Conservation (phyloP, 2,113 vertebrate genomes). For the Syrmaticus mikado region DNA sequence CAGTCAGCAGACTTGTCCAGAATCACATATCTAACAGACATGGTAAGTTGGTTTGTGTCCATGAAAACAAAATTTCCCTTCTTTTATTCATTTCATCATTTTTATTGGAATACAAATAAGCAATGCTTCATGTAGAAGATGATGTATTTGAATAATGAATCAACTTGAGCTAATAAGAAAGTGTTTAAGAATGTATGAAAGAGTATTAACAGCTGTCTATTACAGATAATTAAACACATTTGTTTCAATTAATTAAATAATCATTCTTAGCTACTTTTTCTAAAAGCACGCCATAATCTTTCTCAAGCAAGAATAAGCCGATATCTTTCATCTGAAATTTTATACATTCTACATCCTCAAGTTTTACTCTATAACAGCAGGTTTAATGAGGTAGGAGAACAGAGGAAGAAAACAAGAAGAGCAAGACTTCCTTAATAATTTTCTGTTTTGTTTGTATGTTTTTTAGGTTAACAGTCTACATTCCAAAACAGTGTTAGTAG, state of each 20-base stretch:
- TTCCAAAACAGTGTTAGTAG: not conserved
- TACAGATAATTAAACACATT: not conserved
- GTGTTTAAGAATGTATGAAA: not conserved
- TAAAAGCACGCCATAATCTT: not conserved
- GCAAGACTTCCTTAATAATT: not conserved
- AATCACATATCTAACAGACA: not conserved
- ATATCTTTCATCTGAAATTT: not conserved
- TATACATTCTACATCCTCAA: fast-evolving
- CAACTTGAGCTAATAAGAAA: not conserved
- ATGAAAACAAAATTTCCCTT: not conserved
- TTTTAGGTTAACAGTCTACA: not conserved
- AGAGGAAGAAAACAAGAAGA: not conserved
- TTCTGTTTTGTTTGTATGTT: not conserved
- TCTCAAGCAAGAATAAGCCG: not conserved
- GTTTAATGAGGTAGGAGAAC: not conserved
- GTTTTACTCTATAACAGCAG: not conserved
- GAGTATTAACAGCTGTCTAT: not conserved
- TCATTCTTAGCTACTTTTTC: not conserved
- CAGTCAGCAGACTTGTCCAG: not conserved
- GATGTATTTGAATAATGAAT: not conserved
- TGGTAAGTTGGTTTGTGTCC: not conserved
- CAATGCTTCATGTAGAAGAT: not conserved
- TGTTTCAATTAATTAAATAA: not conserved
- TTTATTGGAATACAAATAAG: not conserved
- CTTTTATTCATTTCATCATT: not conserved